These are phyloP conservation scores for Serrognathus titanus DNA, from an alignment of 2,888 invertebrate genomes.

Conservation along the genomic window DNA sequence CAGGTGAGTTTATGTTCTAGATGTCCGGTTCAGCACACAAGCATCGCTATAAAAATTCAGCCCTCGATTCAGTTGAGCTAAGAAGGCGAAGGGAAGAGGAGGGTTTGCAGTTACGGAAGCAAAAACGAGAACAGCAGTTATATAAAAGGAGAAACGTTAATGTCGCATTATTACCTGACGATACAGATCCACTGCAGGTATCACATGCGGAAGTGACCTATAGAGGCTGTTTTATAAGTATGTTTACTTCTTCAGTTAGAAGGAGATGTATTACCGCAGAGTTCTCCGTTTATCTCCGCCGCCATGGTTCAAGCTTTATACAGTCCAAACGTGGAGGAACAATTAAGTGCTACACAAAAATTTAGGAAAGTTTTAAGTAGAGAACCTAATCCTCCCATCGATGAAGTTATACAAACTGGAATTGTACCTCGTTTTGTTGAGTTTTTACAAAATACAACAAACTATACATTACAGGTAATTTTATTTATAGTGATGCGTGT, in stretches of 20 bases:
- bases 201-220: background rate
- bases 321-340: conserved; percentile 71
- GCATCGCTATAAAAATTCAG: conserved; percentile 91
- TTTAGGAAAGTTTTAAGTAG: conserved; percentile 89
- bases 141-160: conserved; percentile 88
- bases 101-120: conserved; percentile 92
- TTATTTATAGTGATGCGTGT: conserved; percentile 1
- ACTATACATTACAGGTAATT: conserved; percentile 80
- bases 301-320: conserved; percentile 85
- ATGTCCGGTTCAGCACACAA: conserved; percentile 83
- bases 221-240: background rate
- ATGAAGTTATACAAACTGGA: conserved; percentile 92
- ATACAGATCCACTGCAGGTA: conserved; percentile 47
- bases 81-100: conserved; percentile 92
- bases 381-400: conserved; percentile 96
- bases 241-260: conserved; percentile 33
- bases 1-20: conserved; percentile 43
- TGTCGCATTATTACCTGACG: conserved; percentile 43
- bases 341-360: conserved; percentile 84
- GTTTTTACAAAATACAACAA: conserved; percentile 77
- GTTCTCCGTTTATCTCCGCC: conserved; percentile 59
- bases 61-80: conserved; percentile 87
- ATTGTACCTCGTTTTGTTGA: conserved; percentile 93
- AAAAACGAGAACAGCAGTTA: conserved; percentile 91
- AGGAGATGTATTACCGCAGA: conserved; percentile 44